These are phyloP conservation scores for Tipula unca DNA, from an alignment of 2,888 invertebrate genomes.

Conservation along the genomic window DNA sequence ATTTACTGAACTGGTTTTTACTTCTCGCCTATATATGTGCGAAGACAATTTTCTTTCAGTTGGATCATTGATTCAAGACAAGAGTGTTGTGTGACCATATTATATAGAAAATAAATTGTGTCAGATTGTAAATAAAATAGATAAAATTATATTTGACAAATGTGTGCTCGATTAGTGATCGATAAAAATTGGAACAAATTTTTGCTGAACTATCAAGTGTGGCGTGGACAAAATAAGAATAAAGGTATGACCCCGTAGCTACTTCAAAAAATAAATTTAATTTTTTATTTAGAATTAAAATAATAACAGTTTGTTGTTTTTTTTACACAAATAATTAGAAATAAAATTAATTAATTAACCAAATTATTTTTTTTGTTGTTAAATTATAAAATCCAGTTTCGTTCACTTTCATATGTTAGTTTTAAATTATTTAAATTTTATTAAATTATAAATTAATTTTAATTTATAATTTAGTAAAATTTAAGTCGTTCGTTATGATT, in stretches of 20 bases:
- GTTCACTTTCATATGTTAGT: neutral
- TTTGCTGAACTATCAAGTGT: neutral
- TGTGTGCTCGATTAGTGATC: neutral
- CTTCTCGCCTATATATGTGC: neutral
- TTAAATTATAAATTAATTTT: neutral
- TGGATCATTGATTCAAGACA: neutral
- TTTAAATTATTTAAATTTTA: neutral
- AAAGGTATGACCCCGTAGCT: neutral
- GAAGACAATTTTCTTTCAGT: neutral
- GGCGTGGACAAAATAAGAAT: neutral
- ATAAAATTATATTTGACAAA: neutral
- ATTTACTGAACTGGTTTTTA: neutral
- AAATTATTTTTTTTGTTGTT: neutral
- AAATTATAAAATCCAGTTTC: neutral
- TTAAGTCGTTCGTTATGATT: constrained; percentile 15
- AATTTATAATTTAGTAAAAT: neutral
- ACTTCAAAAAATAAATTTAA: neutral
- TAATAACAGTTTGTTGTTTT: neutral
- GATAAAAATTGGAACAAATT: neutral
- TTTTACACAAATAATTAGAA: neutral
- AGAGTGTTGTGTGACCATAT: neutral
- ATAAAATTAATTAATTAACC: neutral
- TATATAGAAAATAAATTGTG: neutral
- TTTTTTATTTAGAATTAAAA: neutral
- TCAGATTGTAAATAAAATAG: neutral